Evolutionary conservation across 2,797 vertebrate genomes (phyloP), one percentile per base, ranked within the genome.

Genomic region (Scomberomorus guttatus): DNA sequence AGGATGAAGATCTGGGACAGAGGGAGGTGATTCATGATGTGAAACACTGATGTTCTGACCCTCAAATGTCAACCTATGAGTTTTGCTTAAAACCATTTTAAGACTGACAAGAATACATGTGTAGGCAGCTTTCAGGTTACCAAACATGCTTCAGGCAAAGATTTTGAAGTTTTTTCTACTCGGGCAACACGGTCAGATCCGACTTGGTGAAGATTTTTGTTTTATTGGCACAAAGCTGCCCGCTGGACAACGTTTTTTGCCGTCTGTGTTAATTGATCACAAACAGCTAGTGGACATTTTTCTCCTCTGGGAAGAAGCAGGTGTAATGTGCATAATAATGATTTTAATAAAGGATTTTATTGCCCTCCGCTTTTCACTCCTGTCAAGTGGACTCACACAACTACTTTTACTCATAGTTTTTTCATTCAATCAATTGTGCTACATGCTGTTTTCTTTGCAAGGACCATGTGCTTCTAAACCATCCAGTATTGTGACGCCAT

Each of bases 221-320:
- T 74, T 66, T 37, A 51, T 65, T 48, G 9, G 37, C 54, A 46
- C 56, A 32, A 78, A 71, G 13, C 50, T 34, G 60, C 37, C 48
- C 0, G 51, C 60, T 58, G 74, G 55, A 62, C 48, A 29, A 20
- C 12, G 4, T 32, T 15, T 54, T 29, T 50, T 58, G 9, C 46
- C 27, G 2, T 64, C 54, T 29, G 20, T 68, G 42, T 54, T 68
- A 54, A 72, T 71, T 77, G 64, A 59, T 83, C 17, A 22, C 52
- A 72, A 75, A 78, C 17, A 70, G 77, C 68, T 77, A 64, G 70
- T 65, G 62, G 78, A 78, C 77, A 60, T 81, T 72, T 71, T 72
- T 32, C 61, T 59, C 20, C 61, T n/a, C 56, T 59, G 34, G 22
- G 44, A 77, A 61, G 50, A 77, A 64, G 48, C 20, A 20, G 14